Evolutionary conservation across 1,140 invertebrate species (phyloP), one percentile per base, ranked within the genome.

Genomic region (Zaprionus ornatus): DNA sequence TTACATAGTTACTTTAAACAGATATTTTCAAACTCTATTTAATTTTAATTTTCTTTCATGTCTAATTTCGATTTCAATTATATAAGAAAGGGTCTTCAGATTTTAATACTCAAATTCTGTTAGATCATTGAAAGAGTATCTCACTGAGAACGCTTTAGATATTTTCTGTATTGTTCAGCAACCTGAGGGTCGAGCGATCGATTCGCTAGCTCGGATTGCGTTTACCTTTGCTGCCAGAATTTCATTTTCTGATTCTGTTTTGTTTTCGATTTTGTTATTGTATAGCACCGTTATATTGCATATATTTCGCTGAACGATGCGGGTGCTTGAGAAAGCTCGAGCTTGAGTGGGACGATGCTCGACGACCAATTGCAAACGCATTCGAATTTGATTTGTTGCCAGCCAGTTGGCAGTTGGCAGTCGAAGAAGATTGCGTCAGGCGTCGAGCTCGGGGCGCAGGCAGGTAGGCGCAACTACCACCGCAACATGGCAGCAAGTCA

Each of bases 351-450:
- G 15, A 42, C 25, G 45, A 40, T 40, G 10, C 3, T 21, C 40
- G 15, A 40, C 80, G 66, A 66, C 83, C 83, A 87, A 87, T 87
- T 88, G 84, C 77, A 80, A 79, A 65, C 77, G 78, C 80, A 83
- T 80, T 69, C 69, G 67, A 88, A 87, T 87, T 87, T 87, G 84
- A 87, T 87, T 87, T 87, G 84, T 88, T 88, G 84, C 84, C 83
- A 80, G 64, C 72, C 42, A 32, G 48, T 59, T 17, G 35, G 57
- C 42, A 32, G 48, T 59, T 17, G 35, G 57, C 60, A 45, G 21
- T 7, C 21, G 21, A 37, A 62, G 57, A 21, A 23, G 57, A 40
- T 54, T 42, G 25, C 59, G 57, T 52, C 57, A 52, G 25, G 56
- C n/a, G 40, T 9, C 40, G 40, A 45, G 40, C 40, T 9, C 40